Conservation (phyloP, 2,113 vertebrate genomes). For the Typhlomys cinereus region DNA sequence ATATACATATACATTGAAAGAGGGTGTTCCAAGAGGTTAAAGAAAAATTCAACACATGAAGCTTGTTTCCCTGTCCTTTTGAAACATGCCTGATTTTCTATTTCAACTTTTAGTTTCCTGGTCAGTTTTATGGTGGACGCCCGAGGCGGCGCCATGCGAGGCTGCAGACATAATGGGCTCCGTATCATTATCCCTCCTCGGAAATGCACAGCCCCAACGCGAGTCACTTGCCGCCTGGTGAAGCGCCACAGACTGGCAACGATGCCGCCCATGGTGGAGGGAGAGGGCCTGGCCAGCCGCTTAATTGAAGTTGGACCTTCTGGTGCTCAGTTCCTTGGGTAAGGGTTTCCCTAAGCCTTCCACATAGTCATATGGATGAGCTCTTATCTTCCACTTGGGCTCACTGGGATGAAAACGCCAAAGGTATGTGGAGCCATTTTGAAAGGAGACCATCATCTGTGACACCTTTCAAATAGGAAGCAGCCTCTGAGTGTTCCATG, state of each 20-base stretch:
- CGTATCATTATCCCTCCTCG: slow-evolving; percentile 96
- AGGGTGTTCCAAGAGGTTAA: not conserved
- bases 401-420: not conserved
- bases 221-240: slow-evolving; percentile 96
- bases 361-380: slow-evolving; percentile 13
- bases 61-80: not conserved
- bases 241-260: slow-evolving; percentile 97
- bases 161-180: slow-evolving; percentile 96
- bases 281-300: slow-evolving; percentile 95
- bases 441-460: not conserved
- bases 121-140: slow-evolving; percentile 99
- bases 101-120: slow-evolving; percentile 91
- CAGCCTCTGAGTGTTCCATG: not conserved
- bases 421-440: not conserved
- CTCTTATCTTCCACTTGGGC: not conserved
- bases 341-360: slow-evolving; percentile 82
- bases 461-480: not conserved
- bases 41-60: not conserved
- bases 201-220: slow-evolving; percentile 96
- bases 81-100: slow-evolving; percentile 31
- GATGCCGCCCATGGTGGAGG: slow-evolving; percentile 98
- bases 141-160: slow-evolving; percentile 96
- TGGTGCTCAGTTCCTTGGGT: slow-evolving; percentile 99
- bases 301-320: slow-evolving; percentile 97
- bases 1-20: not conserved